Evolutionary conservation across 2,888 invertebrate species (phyloP).

Genomic region (Euphydryas editha): DNA sequence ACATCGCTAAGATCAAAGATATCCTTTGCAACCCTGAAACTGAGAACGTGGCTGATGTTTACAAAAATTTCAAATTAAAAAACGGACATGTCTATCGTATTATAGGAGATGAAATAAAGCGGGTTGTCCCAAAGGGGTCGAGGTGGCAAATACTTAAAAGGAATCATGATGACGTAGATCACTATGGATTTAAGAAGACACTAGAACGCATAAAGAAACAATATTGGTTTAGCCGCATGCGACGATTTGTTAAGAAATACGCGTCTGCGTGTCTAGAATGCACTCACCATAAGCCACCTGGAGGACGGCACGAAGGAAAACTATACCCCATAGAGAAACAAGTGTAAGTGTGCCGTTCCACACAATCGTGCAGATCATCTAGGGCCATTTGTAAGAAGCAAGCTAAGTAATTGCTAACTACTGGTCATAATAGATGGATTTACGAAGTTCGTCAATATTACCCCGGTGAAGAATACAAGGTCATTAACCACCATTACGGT

Average conservation of each 20-base stretch:
- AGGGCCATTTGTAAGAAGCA: slow-evolving; percentile 36
- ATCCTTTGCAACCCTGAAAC: slow-evolving; percentile 18
- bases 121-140: slow-evolving; percentile 44
- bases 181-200: slow-evolving; percentile 40
- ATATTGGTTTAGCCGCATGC: slow-evolving; percentile 47
- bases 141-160: slow-evolving; percentile 42
- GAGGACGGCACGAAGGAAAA: slow-evolving; percentile 34
- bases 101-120: slow-evolving; percentile 27
- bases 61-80: slow-evolving; percentile 42
- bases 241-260: slow-evolving; percentile 41
- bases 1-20: slow-evolving; percentile 29
- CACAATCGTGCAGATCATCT: slow-evolving; percentile 47
- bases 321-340: slow-evolving; percentile 44
- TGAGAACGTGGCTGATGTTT: not conserved
- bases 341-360: slow-evolving; percentile 41
- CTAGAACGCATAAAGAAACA: slow-evolving; percentile 32
- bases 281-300: slow-evolving; percentile 36
- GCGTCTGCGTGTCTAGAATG: slow-evolving; percentile 41
- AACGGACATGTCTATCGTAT: slow-evolving; percentile 31
- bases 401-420: slow-evolving; percentile 20
- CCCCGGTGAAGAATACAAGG: slow-evolving; percentile 40
- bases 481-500: slow-evolving; percentile 15
- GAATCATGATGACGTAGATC: slow-evolving; percentile 45
- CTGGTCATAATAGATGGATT: slow-evolving; percentile 41
- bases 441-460: slow-evolving; percentile 40